Base-by-base conservation (phyloP, 1,140 invertebrate species). In the Mizuhopecten yessoensis region DNA sequence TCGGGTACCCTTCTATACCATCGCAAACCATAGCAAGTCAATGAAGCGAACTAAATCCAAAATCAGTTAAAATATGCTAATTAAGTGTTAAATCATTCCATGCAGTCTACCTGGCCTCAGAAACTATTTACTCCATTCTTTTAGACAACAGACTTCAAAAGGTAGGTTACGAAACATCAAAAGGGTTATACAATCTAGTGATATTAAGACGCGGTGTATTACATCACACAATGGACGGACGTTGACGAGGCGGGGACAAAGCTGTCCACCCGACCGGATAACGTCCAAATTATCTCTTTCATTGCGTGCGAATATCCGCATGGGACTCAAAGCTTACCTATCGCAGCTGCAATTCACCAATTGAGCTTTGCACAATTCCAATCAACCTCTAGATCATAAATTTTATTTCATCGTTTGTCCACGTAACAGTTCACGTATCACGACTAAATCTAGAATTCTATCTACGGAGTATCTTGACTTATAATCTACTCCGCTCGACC, bases 1-100 rank as follows among this genome's bases (percentile, higher is more conserved):
- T 75, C 57, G 11, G 57, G 57, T 75, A 29, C 23, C 57, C 17
- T 75, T 75, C n/a, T 17, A 75, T 75, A 75, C 57, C 57, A 17
- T 75, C 57, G 17, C n/a, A 75, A 75, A 75, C 57, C 57, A 75
- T 29, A 75, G 57, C 57, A 75, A 29, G 57, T 75, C 57, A n/a
- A 75, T 75, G 57, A 75, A 75, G 57, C 57, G 57, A 29, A 13
- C 57, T 75, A 75, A 75, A 75, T 75, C 57, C 57, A 29, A 75
- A 75, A 75, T 75, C 57, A 75, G 57, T 75, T 75, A 75, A 75
- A 75, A 75, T 75, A 75, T 75, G 57, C 57, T 75, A 75, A 75
- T 75, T 29, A 11, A 75, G 57, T 75, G 23, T 75, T 75, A 75
- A 29, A 75, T 75, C 57, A 75, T 75, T 75, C 57, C n/a, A 5